Evolutionary conservation across 2,888 invertebrate species (phyloP), one percentile per base, ranked within the genome.

Genomic region (Macropis europaea): DNA sequence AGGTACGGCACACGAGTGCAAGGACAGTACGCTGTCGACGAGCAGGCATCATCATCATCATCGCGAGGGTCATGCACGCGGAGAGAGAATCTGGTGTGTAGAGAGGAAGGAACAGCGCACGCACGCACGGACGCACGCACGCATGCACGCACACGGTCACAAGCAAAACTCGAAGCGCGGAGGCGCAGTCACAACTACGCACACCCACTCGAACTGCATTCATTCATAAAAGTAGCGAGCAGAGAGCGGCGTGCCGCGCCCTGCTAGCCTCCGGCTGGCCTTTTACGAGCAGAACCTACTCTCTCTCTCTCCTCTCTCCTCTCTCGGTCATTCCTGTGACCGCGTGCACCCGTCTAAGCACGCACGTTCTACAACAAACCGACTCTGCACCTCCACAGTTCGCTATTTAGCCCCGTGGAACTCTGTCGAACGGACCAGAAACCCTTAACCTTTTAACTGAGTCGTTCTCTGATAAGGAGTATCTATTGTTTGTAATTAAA

Each of bases 131-230:
- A 28, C 7, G 7, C 34, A 13, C 1, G 40, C 47, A 43, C 62
- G 36, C 50, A 48, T 66, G 42, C 63, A 57, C 52, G 17, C 60
- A 38, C 60, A 62, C 50, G 22, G 32, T n/a, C 1, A 56, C 17
- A 56, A n/a, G 42, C 11, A n/a, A 30, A 38, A 52, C 56, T 34
- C 30, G 66, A 63, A 62, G 54, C 73, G 64, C 69, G 76, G 70
- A 73, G 76, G 76, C 62, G 72, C 83, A 77, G 79, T 79, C 82
- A 81, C 81, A 82, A 74, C 77, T 73, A 82, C 81, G 77, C 81
- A 81, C 86, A 85, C 86, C 86, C 84, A 86, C 86, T 77, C 83
- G 83, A 82, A 83, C 84, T 84, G 82, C 86, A 85, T 86, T 84
- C 86, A 86, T 86, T 86, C 86, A 86, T 86, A 86, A 86, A 86